Percentiles rank a stretch among this genome's conserved stretches.
Evolutionary conservation across 2,797 vertebrate genomes (phyloP).

Genomic region (Leptoclinus maculatus): DNA sequence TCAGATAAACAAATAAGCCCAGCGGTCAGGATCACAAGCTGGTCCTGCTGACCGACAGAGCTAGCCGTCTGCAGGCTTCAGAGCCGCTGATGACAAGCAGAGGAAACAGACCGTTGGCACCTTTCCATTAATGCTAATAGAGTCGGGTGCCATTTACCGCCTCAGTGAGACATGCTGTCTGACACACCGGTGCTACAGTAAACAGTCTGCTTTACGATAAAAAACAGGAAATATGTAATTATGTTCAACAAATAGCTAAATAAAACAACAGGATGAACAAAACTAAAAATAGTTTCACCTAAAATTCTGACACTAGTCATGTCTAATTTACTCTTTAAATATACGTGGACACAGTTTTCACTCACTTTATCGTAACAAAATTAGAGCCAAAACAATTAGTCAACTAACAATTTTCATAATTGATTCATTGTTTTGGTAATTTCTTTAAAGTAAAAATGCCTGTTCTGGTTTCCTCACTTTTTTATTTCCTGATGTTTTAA

Average conservation of each 20-base stretch:
- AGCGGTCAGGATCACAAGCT: conserved; percentile 26
- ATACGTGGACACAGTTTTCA: not conserved
- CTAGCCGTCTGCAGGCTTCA: conserved; percentile 39
- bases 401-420: not conserved
- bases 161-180: conserved; percentile 45
- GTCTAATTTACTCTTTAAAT: not conserved
- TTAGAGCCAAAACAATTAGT: not conserved
- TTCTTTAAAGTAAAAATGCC: not conserved
- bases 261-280: not conserved
- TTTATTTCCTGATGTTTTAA: not conserved
- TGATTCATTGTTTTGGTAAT: not conserved
- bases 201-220: conserved; percentile 23
- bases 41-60: conserved; percentile 1
- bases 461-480: not conserved
- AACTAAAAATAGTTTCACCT: not conserved
- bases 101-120: conserved; percentile 73
- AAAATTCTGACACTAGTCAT: not conserved
- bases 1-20: conserved; percentile 26
- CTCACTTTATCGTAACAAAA: not conserved
- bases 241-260: not conserved
- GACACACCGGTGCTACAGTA: conserved; percentile 48
- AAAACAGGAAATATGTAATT: not conserved
- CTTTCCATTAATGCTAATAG: conserved; percentile 74
- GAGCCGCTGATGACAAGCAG: conserved; percentile 55
- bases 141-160: conserved; percentile 61